These are phyloP conservation scores for Picathartes gymnocephalus DNA, from an alignment of 2,113 vertebrate species.

Conservation along the genomic window DNA sequence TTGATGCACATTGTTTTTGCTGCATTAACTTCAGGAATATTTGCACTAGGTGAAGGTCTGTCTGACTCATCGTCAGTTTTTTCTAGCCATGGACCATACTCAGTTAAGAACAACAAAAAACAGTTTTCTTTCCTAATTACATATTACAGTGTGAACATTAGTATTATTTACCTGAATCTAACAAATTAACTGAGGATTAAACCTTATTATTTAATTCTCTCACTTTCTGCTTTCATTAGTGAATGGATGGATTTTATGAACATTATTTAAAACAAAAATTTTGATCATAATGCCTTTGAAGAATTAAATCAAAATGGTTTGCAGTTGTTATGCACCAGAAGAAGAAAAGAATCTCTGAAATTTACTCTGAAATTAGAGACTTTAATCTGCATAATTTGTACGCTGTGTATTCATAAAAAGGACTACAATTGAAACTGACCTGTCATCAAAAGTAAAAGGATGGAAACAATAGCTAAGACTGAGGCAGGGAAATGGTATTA, in stretches of 20 bases:
- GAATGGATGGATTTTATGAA: background rate
- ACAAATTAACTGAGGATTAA: background rate
- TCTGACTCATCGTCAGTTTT: background rate
- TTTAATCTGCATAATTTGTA: slow-evolving; percentile 50
- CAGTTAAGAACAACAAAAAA: background rate
- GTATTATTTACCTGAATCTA: background rate
- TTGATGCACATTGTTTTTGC: background rate
- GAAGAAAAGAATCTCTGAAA: background rate
- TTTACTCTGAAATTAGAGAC: slow-evolving; percentile 44
- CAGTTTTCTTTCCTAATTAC: background rate
- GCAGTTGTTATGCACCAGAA: background rate
- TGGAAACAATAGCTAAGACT: slow-evolving; percentile 24
- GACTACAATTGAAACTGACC: slow-evolving; percentile 23
- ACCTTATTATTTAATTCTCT: background rate
- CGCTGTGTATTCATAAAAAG: slow-evolving; percentile 15
- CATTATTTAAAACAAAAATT: background rate
- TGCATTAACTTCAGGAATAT: background rate
- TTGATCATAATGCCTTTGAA: slow-evolving; percentile 19
- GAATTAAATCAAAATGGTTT: background rate
- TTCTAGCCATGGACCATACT: background rate
- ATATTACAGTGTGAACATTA: background rate
- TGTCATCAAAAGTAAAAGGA: slow-evolving; percentile 43
- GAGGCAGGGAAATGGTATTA: slow-evolving; percentile 23
- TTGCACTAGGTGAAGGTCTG: background rate
- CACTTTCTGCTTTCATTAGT: background rate